Conservation (phyloP, 2,797 vertebrate genomes). For the Malacoctenus gilli region DNA sequence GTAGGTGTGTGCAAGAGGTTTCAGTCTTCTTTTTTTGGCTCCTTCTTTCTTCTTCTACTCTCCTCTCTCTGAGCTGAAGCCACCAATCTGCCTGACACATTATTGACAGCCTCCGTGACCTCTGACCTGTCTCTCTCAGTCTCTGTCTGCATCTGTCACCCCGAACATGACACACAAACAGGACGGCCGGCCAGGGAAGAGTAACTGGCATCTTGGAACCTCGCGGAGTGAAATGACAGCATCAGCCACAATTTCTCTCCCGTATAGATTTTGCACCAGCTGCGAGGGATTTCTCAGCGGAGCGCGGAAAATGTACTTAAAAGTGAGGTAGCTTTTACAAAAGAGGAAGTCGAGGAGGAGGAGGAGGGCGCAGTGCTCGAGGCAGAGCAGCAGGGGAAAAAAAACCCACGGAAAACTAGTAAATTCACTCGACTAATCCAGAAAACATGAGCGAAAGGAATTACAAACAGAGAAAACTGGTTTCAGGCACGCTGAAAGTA, state of each 20-base stretch:
- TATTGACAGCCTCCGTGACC: too few relatives aligned
- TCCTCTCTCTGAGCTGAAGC: too few relatives aligned
- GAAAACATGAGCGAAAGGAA: constrained; percentile 13
- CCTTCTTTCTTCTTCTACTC: too few relatives aligned
- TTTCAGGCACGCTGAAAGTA: constrained; percentile 2
- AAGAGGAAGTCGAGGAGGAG: too few relatives aligned
- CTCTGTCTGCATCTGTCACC: not conserved
- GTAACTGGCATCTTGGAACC: constrained; percentile 2
- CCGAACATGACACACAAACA: constrained; percentile 11
- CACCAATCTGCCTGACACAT: too few relatives aligned
- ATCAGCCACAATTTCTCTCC: constrained; percentile 1
- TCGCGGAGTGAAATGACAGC: constrained; percentile 1
- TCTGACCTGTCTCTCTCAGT: not conserved
- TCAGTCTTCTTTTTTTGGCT: too few relatives aligned
- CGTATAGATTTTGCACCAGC: constrained; percentile 31
- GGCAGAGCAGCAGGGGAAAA: constrained; percentile 35
- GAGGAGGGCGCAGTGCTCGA: constrained; percentile 11
- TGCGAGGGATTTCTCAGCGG: constrained; percentile 38
- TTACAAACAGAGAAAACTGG: constrained; percentile 15
- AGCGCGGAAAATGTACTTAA: constrained; percentile 8
- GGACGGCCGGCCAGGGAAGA: constrained; percentile 10
- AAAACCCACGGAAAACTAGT: constrained; percentile 17
- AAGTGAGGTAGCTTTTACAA: constrained; percentile 20
- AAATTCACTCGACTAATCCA: constrained; percentile 15
- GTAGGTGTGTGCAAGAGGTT: too few relatives aligned